Base-by-base conservation (phyloP, 1,140 invertebrate species). In the Drosophila nikananu region DNA sequence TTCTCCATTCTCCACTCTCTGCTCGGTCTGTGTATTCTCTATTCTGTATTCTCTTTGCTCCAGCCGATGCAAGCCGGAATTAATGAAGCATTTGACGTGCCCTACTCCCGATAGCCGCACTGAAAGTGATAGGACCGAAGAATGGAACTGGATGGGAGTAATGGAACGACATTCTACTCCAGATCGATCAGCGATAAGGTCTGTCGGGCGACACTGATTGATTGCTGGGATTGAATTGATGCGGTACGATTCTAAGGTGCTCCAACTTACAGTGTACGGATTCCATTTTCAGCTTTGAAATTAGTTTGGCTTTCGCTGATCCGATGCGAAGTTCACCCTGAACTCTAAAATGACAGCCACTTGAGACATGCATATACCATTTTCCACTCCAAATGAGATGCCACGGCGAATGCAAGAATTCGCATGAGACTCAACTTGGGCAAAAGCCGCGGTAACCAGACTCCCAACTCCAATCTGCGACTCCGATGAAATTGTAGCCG, bases 41-140 rank as follows among this genome's bases (percentile, higher is more conserved):
- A 15, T 30, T 51, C 35, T 59, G 15, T 10, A 17, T 25, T 60
- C 21, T 48, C 9, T 32, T 19, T 19, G 5, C 39, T 42, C 23
- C 25, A 51, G 23, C 42, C 57, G 44, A 60, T 77, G 74, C 68
- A 57, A 77, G 65, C 46, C 25, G 49, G 71, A 80, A 65, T 75
- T 78, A 86, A 86, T 86, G 71, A 70, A 87, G 76, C 80, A 86
- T 83, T 86, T 68, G 74, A 71, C 68, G 64, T 87, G 84, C 67
- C 81, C 83, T 81, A 87, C 84, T 89, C 86, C 55, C 73, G 65
- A 71, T 83, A 58, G 52, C 39, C 61, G 32, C 35, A 66, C 51
- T 59, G 78, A 86, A 84, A 81, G 78, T 79, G 82, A 86, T 78
- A 66, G 46, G 46, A 35, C 15, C 27, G 52, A 17, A 62, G 63